phyloP scores from a whole-genome alignment of 2,797 vertebrate species.

The Phrynocephalus vlangalii region DNA sequence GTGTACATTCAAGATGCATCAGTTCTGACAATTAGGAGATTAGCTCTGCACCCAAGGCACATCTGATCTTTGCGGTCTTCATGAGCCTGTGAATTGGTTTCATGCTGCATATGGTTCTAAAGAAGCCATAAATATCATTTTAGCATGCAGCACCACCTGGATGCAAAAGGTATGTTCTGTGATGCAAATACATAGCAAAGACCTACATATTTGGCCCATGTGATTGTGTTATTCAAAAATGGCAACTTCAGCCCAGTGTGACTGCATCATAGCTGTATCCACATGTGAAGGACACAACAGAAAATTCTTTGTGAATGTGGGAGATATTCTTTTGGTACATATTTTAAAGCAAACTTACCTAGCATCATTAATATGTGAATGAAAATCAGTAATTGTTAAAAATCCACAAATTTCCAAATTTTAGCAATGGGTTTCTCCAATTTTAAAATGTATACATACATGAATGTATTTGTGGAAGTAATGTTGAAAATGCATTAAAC shows the following conservation, averaged over 20 bases:
- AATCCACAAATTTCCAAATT: not conserved
- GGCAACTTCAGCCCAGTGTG: not conserved
- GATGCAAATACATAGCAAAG: not conserved
- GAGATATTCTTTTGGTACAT: no score
- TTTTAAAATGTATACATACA: not conserved
- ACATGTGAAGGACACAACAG: not conserved
- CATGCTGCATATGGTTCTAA: not conserved
- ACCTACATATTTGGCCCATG: no score
- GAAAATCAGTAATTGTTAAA: not conserved
- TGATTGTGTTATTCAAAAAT: not conserved
- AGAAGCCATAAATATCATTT: not conserved
- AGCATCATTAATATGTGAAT: not conserved
- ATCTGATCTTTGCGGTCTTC: not conserved
- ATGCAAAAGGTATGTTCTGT: not conserved
- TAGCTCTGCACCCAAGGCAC: not conserved
- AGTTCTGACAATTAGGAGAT: not conserved
- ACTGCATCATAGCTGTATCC: not conserved
- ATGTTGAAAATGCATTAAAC: no score
- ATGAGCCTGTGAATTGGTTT: not conserved
- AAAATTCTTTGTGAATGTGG: not conserved
- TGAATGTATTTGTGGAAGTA: no score
- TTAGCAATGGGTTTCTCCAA: no score
- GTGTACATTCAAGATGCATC: not conserved
- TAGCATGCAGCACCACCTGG: not conserved
- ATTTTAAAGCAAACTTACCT: not conserved